Conservation (phyloP, 2,797 vertebrate species). For the Sternarchorhynchus goeldii region DNA sequence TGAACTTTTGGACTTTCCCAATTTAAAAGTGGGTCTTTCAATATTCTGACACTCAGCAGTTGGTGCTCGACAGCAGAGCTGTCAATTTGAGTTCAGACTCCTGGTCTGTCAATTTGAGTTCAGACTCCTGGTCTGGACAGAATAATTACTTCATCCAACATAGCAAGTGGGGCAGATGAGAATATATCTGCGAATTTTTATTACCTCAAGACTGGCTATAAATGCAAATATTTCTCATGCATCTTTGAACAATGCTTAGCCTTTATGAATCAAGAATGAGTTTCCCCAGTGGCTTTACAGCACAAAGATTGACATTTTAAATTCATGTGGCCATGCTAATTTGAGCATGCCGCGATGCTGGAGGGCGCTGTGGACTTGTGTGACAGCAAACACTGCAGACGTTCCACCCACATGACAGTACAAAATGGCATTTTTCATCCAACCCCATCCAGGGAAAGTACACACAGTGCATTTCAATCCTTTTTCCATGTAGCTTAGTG, state of each 20-base stretch:
- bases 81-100: conserved; percentile 32
- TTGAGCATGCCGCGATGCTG: neutral
- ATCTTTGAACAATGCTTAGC: conserved; percentile 14
- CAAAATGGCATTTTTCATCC: neutral
- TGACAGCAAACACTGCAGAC: neutral
- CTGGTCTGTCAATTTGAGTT: too few relatives aligned
- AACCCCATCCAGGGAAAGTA: neutral
- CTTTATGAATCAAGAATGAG: neutral
- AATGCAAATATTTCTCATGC: conserved; percentile 19
- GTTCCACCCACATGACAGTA: conserved; percentile 1
- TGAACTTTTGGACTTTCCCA: neutral
- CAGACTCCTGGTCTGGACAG: conserved; percentile 11
- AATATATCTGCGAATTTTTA: neutral
- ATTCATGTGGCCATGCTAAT: neutral
- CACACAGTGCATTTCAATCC: neutral
- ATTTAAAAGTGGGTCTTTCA: neutral
- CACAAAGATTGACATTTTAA: conserved; percentile 14
- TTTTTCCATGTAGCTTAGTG: neutral
- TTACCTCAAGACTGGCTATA: neutral
- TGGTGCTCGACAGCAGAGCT: neutral
- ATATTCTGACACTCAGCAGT: conserved; percentile 7
- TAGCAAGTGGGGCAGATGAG: conserved; percentile 11
- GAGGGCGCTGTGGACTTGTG: neutral
- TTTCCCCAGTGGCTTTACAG: neutral
- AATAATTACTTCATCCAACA: conserved; percentile 20